Evolutionary conservation across 2,113 vertebrate species (phyloP).

Genomic region (Piprites chloris): DNA sequence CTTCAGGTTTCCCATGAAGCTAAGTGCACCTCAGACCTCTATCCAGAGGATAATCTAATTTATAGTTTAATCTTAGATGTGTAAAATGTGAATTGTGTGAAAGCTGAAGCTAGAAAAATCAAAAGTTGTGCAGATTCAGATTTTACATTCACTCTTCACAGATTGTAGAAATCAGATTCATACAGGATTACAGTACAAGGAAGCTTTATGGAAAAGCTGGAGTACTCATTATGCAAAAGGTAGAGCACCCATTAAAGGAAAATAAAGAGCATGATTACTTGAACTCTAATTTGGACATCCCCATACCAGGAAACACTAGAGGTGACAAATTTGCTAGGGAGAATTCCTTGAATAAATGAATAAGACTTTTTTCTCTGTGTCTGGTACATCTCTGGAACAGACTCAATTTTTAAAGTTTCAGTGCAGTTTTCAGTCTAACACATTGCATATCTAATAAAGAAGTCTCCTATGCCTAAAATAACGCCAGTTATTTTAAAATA

Average conservation of each 20-base stretch:
- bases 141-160: not conserved
- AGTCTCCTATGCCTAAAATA: conserved; percentile 28
- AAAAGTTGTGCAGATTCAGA: not conserved
- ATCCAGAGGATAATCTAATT: not conserved
- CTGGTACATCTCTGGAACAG: not conserved
- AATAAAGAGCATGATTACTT: not conserved
- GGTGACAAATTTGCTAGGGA: not conserved
- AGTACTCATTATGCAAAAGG: not conserved
- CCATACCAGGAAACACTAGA: not conserved
- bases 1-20: not conserved
- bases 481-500: conserved; percentile 20
- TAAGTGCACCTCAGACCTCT: not conserved
- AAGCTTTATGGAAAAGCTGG: not conserved
- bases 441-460: not conserved
- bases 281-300: not conserved
- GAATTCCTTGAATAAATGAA: not conserved
- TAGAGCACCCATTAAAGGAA: fast-evolving
- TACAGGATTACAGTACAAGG: not conserved
- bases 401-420: not conserved
- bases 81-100: not conserved
- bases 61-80: not conserved
- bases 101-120: not conserved
- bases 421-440: not conserved
- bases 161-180: not conserved
- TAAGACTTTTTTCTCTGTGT: not conserved